phyloP scores from a whole-genome alignment of 2,888 invertebrate species.

The Spialia ferax region DNA sequence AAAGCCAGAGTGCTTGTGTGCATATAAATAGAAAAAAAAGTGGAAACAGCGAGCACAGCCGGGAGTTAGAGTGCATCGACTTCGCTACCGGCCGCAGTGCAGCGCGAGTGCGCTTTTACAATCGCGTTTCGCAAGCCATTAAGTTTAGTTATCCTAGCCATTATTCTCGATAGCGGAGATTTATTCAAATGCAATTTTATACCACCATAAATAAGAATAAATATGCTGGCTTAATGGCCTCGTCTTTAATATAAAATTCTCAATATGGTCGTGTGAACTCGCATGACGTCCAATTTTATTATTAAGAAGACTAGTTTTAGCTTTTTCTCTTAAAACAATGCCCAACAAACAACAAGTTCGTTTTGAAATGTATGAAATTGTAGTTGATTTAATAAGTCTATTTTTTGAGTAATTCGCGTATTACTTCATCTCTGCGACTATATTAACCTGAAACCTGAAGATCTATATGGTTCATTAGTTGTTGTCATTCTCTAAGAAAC shows the following conservation, averaged over 20 bases:
- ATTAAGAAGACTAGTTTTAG: slow-evolving; percentile 5
- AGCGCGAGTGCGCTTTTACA: slow-evolving; percentile 54
- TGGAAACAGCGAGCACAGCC: slow-evolving; percentile 47
- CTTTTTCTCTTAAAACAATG: slow-evolving; percentile 2
- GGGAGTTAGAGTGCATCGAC: slow-evolving; percentile 62
- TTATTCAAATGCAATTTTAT: slow-evolving; percentile 36
- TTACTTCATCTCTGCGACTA: slow-evolving; percentile 19
- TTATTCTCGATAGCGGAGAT: slow-evolving; percentile 35
- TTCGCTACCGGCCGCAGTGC: slow-evolving; percentile 59
- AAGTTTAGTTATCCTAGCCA: slow-evolving; percentile 33
- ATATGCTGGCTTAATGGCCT: slow-evolving; percentile 23
- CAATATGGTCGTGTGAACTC: slow-evolving; percentile 18
- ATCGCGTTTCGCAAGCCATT: slow-evolving; percentile 50
- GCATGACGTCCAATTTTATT: slow-evolving; percentile 13
- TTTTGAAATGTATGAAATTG: not conserved
- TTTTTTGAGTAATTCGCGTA: slow-evolving; percentile 9
- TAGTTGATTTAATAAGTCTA: not conserved
- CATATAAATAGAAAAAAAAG: slow-evolving; percentile 60
- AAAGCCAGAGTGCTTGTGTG: slow-evolving; percentile 46
- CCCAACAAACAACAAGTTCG: slow-evolving; percentile 10
- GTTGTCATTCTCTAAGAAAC: slow-evolving; percentile 16
- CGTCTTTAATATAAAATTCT: slow-evolving; percentile 20
- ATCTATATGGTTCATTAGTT: slow-evolving; percentile 25
- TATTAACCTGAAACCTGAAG: not conserved
- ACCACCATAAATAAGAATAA: slow-evolving; percentile 30